Conservation (phyloP, 2,888 invertebrate species). For the Hydroisotoma schaefferi region DNA sequence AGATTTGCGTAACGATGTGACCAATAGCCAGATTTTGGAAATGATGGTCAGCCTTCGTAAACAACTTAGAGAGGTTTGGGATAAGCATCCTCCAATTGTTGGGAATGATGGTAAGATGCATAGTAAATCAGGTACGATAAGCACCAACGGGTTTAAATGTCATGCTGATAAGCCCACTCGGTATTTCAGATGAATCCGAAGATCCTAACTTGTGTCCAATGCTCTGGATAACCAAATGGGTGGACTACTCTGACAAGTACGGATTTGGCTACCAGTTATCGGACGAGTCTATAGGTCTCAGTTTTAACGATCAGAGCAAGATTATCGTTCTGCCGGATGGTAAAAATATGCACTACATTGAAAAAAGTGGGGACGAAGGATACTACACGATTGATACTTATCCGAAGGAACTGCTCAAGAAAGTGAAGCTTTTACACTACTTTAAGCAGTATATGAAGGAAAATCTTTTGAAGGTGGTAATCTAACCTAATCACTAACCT, state of each 20-base stretch:
- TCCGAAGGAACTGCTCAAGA: slow-evolving; percentile 80
- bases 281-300: slow-evolving; percentile 96
- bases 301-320: slow-evolving; percentile 97
- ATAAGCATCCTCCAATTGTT: background rate
- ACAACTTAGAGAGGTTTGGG: slow-evolving; percentile 19
- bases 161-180: no score
- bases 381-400: slow-evolving; percentile 82
- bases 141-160: no score
- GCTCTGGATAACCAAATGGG: slow-evolving; percentile 99
- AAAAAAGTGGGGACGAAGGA: slow-evolving; percentile 81
- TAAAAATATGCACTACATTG: slow-evolving; percentile 93
- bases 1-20: no score
- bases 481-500: no score
- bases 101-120: slow-evolving; percentile 16
- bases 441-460: slow-evolving; percentile 98
- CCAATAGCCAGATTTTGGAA: slow-evolving; percentile 23
- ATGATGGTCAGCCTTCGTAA: slow-evolving; percentile 14
- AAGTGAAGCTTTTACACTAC: slow-evolving; percentile 93
- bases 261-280: slow-evolving; percentile 98
- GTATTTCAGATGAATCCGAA: slow-evolving; percentile 72
- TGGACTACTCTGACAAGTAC: slow-evolving; percentile 99
- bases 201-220: slow-evolving; percentile 95
- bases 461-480: slow-evolving; percentile 71
- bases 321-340: slow-evolving; percentile 88
- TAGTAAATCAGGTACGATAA: no score